Percentiles rank a stretch among this genome's conserved stretches.
phyloP scores from a whole-genome alignment of 92 coral and sea anemone species.

The Pocillopora grandis region DNA sequence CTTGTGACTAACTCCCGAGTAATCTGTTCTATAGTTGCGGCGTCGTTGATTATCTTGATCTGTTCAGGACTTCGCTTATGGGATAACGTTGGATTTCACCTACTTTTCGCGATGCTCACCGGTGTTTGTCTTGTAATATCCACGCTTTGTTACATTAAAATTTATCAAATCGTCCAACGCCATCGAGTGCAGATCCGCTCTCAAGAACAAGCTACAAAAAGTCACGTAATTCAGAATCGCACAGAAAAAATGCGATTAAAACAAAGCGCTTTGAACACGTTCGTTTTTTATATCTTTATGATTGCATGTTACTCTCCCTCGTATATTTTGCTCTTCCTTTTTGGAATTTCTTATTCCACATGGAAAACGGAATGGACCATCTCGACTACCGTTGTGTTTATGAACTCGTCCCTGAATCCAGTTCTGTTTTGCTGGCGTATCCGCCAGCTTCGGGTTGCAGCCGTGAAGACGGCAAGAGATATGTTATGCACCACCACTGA shows the following conservation, averaged over 20 bases:
- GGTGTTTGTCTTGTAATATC: not conserved
- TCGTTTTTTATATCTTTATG: not conserved
- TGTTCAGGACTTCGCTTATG: not conserved
- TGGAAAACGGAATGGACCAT: constrained; percentile 27
- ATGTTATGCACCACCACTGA: no score
- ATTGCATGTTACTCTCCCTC: not conserved
- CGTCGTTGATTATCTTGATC: not conserved
- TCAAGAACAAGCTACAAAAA: not conserved
- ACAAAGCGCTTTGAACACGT: not conserved
- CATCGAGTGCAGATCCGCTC: not conserved
- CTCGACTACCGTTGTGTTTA: constrained; percentile 2
- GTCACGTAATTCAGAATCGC: not conserved
- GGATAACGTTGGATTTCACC: not conserved
- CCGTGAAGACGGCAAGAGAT: not conserved
- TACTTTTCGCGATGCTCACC: not conserved
- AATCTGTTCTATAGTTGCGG: not conserved
- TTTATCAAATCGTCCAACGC: not conserved
- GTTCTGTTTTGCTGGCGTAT: constrained; percentile 31
- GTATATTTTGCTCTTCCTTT: not conserved
- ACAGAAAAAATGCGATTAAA: not conserved
- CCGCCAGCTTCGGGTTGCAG: constrained; percentile 13
- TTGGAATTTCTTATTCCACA: not conserved
- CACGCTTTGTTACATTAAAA: not conserved
- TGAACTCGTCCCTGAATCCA: constrained; percentile 36
- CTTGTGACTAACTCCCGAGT: constrained; percentile 20